phyloP scores from a whole-genome alignment of 2,113 vertebrate genomes.

The Formicarius rufipectus region DNA sequence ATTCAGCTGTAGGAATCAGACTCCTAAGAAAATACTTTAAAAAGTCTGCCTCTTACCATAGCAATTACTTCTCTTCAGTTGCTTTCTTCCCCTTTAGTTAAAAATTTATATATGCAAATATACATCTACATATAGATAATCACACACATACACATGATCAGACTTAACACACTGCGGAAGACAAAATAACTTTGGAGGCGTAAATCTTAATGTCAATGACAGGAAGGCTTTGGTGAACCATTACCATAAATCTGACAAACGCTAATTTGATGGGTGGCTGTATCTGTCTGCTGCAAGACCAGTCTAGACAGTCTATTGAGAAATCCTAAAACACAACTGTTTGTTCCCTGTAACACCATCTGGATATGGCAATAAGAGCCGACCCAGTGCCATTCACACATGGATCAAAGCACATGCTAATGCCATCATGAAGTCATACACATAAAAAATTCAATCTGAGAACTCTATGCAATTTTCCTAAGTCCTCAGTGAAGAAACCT shows the following conservation, averaged over 20 bases:
- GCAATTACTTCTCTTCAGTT: slow-evolving; percentile 61
- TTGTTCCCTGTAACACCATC: slow-evolving; percentile 97
- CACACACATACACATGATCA: slow-evolving; percentile 55
- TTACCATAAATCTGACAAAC: slow-evolving; percentile 99
- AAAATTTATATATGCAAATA: slow-evolving; percentile 51
- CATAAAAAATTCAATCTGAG: slow-evolving; percentile 87
- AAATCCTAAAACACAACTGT: slow-evolving; percentile 94
- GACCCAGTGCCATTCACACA: slow-evolving; percentile 90
- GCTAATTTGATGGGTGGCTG: slow-evolving; percentile 99
- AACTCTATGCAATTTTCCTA: slow-evolving; percentile 82
- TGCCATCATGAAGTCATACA: slow-evolving; percentile 86
- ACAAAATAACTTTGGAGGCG: slow-evolving; percentile 82
- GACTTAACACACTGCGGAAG: slow-evolving; percentile 75
- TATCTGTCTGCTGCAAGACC: slow-evolving; percentile 99
- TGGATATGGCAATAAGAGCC: slow-evolving; percentile 96
- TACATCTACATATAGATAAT: slow-evolving; percentile 25
- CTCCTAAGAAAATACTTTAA: slow-evolving; percentile 28
- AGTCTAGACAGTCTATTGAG: slow-evolving; percentile 99
- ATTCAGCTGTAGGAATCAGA: slow-evolving; percentile 43
- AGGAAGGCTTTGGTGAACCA: slow-evolving; percentile 97
- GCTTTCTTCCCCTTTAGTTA: slow-evolving; percentile 27
- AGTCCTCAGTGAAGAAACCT: slow-evolving; percentile 80
- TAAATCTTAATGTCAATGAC: slow-evolving; percentile 99
- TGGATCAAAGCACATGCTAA: slow-evolving; percentile 87
- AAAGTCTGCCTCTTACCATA: slow-evolving; percentile 36